These are phyloP conservation scores for Anoplolepis gracilipes DNA, from an alignment of 1,140 invertebrate genomes.

Conservation along the genomic window DNA sequence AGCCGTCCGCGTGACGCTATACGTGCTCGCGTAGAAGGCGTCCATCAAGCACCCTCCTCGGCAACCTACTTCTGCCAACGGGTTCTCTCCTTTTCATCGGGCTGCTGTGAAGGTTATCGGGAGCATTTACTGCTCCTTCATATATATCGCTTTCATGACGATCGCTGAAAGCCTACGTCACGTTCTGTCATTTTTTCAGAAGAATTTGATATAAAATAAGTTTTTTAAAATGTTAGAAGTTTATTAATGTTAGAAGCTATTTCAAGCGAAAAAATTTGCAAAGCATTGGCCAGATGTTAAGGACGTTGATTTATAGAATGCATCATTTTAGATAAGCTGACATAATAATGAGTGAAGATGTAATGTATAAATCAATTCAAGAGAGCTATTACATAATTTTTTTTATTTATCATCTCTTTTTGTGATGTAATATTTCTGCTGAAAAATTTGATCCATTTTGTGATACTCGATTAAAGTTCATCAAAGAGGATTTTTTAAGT, in stretches of 20 bases:
- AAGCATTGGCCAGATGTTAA: not conserved
- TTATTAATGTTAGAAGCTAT: not conserved
- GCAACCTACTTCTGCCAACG: constrained; percentile 29
- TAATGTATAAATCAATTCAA: too few species aligned
- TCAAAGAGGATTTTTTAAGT: too few species aligned
- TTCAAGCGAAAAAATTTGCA: not conserved
- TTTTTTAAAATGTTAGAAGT: too few species aligned
- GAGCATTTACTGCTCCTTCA: not conserved
- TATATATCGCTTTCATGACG: not conserved
- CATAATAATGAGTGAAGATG: too few species aligned
- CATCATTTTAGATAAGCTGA: too few species aligned
- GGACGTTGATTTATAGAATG: not conserved
- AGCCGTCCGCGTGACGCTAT: constrained; percentile 8
- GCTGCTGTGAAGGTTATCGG: not conserved
- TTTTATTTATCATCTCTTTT: too few species aligned
- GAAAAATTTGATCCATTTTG: too few species aligned
- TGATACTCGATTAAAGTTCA: too few species aligned
- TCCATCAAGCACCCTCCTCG: constrained; percentile 65
- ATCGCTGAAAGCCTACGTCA: not conserved
- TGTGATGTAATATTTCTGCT: too few species aligned
- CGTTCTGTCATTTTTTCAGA: not conserved
- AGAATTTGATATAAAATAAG: not conserved
- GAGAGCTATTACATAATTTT: too few species aligned
- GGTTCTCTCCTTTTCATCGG: constrained; percentile 12
- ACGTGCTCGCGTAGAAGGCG: constrained; percentile 61